phyloP scores from a whole-genome alignment of 2,113 vertebrate genomes.

The Triplophysa siluroides region DNA sequence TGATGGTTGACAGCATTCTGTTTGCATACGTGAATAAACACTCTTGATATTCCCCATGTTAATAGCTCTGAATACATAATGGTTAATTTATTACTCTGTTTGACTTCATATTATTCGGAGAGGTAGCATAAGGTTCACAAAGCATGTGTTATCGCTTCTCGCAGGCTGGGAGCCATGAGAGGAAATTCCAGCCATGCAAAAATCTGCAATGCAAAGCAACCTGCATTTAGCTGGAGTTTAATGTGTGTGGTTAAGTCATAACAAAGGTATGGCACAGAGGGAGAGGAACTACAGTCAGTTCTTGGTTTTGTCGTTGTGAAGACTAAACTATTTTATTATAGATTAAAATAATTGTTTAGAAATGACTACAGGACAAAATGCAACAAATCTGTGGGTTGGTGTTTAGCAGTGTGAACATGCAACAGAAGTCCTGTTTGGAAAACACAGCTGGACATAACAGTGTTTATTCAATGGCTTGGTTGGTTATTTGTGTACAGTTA shows the following conservation, averaged over 20 bases:
- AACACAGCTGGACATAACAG: not conserved
- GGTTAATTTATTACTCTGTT: not conserved
- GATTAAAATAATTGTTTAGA: not conserved
- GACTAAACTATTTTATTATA: not conserved
- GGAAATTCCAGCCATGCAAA: slow-evolving; percentile 51
- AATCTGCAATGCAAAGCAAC: slow-evolving; percentile 51
- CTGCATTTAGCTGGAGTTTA: slow-evolving; percentile 6
- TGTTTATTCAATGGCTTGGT: not conserved
- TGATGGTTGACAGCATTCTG: not conserved
- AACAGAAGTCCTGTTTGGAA: not conserved
- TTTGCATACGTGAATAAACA: not conserved
- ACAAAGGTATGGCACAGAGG: not conserved
- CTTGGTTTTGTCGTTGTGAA: not conserved
- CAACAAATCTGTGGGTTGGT: not conserved
- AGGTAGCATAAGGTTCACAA: slow-evolving; percentile 34
- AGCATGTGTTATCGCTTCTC: slow-evolving; percentile 39
- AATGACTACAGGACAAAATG: not conserved
- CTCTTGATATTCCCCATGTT: not conserved
- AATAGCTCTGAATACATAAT: not conserved
- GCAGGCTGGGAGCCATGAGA: slow-evolving; percentile 34
- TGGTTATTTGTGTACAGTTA: not conserved
- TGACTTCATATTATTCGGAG: not conserved
- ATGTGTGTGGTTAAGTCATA: not conserved
- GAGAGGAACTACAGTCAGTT: not conserved
- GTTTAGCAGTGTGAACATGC: not conserved